These are phyloP conservation scores for Dynastes tityus DNA, from an alignment of 2,888 invertebrate genomes.

Conservation along the genomic window DNA sequence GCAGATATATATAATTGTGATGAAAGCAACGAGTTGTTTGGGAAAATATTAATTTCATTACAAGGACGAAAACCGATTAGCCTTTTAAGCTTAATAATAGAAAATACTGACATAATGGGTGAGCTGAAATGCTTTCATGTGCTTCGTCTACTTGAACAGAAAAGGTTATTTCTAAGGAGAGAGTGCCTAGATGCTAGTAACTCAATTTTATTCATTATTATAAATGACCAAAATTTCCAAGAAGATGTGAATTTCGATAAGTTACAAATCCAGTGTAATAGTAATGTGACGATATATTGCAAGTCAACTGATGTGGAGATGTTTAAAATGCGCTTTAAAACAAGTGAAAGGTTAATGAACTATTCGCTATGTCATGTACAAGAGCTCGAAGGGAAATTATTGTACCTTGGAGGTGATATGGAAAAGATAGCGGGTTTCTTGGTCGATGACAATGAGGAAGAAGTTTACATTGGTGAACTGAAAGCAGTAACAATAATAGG, in stretches of 20 bases:
- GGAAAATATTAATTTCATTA: constrained; percentile 1
- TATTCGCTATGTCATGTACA: constrained; percentile 6
- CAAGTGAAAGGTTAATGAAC: background rate
- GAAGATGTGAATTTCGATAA: background rate
- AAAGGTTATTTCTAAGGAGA: background rate
- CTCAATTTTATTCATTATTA: constrained; percentile 22
- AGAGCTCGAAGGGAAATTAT: background rate
- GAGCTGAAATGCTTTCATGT: constrained; percentile 15
- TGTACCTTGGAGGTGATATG: background rate
- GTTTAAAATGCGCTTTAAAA: background rate
- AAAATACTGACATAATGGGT: background rate
- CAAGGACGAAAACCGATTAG: constrained; percentile 16
- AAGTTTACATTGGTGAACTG: background rate
- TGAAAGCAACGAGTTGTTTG: background rate
- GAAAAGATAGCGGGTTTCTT: background rate
- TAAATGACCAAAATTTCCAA: background rate
- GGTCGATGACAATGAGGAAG: background rate
- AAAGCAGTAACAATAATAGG: constrained; percentile 14
- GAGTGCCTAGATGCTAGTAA: background rate
- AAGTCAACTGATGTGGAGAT: background rate
- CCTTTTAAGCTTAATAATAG: background rate
- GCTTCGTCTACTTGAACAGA: constrained; percentile 14
- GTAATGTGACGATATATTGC: constrained; percentile 21
- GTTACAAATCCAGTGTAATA: background rate
- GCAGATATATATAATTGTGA: background rate